Evolutionary conservation across 2,113 vertebrate genomes (phyloP), one percentile per base, ranked within the genome.

Genomic region (Pterophyllum scalare): DNA sequence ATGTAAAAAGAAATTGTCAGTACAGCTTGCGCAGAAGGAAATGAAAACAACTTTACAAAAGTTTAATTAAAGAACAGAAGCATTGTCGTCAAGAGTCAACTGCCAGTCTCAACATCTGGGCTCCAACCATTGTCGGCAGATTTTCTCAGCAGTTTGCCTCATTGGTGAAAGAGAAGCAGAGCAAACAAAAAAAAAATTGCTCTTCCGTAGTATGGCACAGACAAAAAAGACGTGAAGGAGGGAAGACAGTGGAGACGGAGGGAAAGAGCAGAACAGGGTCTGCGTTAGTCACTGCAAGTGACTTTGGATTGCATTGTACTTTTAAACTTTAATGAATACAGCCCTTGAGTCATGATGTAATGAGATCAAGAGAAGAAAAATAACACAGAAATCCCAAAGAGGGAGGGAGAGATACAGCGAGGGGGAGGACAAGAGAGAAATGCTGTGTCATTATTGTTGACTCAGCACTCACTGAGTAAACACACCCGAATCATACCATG

Each of bases 281-380:
- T 93, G 90, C 78, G 88, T 90, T 93, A 92, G 93, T 94, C 83
- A 91, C 92, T 70, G 90, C 86, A 65, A 89, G 82, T 78, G 81
- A 86, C 90, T 92, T 92, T 84, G 85, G 81, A 94, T 88, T 93
- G 93, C 86, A 81, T 92, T 86, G 92, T 92, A 94, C 91, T 87
- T 93, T 96, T 89, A 94, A 95, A 94, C 84, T 94, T 94, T 94
- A 94, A 95, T 94, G 93, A 94, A 93, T 78, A 87, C 84, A 91
- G 87, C 92, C 93, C 89, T 93, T 86, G 90, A 94, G 94, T 94
- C 93, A 90, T 92, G 92, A 92, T 95, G 93, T 94, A 95, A 95
- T 86, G 83, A 96, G 93, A 94, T 94, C 79, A 94, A 91, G 88
- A 91, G 67, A 86, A 84, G 76, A 81, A 84, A 89, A 92, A 90